phyloP scores from a whole-genome alignment of 37 sponge, comb jelly and placozoan species.

The Axinella damicornis region DNA sequence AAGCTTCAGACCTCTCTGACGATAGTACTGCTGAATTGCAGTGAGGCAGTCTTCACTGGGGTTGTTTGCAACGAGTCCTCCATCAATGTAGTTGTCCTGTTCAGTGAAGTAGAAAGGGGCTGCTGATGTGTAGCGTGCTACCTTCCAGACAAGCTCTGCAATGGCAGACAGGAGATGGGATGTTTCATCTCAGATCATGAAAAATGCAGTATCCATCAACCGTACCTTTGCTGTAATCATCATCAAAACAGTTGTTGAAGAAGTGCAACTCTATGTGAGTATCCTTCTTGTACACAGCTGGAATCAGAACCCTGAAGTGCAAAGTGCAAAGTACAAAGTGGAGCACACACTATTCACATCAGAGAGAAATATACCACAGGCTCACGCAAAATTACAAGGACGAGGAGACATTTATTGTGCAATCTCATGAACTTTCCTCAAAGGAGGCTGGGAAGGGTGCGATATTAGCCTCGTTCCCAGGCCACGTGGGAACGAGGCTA shows the following conservation, averaged over 20 bases:
- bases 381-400: too few species aligned
- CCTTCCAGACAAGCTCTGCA: conserved; percentile 62
- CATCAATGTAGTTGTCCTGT: conserved; percentile 63
- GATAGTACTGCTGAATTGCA: conserved; percentile 55
- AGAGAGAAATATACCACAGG: too few species aligned
- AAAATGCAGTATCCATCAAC: not conserved
- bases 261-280: conserved; percentile 44
- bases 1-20: conserved; percentile 29
- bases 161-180: too few species aligned
- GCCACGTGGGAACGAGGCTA: too few species aligned
- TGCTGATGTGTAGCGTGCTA: conserved; percentile 68
- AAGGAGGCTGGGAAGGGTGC: too few species aligned
- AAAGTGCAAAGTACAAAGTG: too few species aligned
- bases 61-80: conserved; percentile 63
- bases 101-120: conserved; percentile 56
- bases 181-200: not conserved
- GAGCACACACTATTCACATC: too few species aligned
- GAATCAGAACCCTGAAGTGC: conserved; percentile 35
- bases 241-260: conserved; percentile 65
- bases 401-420: too few species aligned
- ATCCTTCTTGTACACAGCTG: conserved; percentile 42
- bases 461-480: too few species aligned
- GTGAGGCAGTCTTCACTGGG: conserved; percentile 45
- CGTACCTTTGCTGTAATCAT: conserved; percentile 37
- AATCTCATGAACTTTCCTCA: too few species aligned